Evolutionary conservation across 1,140 invertebrate genomes (phyloP).

Genomic region (Varroa destructor): DNA sequence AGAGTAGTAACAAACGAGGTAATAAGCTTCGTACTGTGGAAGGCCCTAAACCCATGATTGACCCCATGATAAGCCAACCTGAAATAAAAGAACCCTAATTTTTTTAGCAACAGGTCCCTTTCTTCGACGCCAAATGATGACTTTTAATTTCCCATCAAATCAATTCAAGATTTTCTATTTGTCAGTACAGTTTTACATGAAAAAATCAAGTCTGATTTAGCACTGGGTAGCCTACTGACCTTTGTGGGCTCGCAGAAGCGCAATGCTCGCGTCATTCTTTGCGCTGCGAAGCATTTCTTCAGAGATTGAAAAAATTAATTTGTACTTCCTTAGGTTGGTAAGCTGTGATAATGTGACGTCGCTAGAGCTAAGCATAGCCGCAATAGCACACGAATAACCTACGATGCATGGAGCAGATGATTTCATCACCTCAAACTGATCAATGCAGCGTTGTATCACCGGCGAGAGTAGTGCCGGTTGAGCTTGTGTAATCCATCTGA

Average conservation of each 20-base stretch:
- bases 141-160: no score
- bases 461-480: slow-evolving; percentile 85
- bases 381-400: slow-evolving; percentile 83
- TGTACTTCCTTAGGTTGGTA: slow-evolving; percentile 25
- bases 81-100: slow-evolving; percentile 38
- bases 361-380: slow-evolving; percentile 63
- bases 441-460: slow-evolving; percentile 69
- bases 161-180: no score
- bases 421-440: slow-evolving; percentile 70
- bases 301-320: slow-evolving; percentile 75
- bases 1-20: slow-evolving; percentile 80
- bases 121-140: no score
- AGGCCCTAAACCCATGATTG: slow-evolving; percentile 83
- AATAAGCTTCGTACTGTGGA: slow-evolving; percentile 74
- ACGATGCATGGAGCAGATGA: slow-evolving; percentile 81
- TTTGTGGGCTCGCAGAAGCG: slow-evolving; percentile 19
- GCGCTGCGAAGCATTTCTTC: slow-evolving; percentile 91
- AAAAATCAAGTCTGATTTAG: no score
- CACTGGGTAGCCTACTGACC: not conserved
- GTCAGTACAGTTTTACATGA: no score
- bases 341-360: slow-evolving; percentile 24
- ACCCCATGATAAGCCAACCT: slow-evolving; percentile 90
- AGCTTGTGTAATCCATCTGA: slow-evolving; percentile 70
- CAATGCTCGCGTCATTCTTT: slow-evolving; percentile 29
- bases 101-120: no score